Percentiles rank a stretch among this genome's conserved stretches.
phyloP scores from a whole-genome alignment of 1,140 invertebrate genomes.

The Odontomachus brunneus region DNA sequence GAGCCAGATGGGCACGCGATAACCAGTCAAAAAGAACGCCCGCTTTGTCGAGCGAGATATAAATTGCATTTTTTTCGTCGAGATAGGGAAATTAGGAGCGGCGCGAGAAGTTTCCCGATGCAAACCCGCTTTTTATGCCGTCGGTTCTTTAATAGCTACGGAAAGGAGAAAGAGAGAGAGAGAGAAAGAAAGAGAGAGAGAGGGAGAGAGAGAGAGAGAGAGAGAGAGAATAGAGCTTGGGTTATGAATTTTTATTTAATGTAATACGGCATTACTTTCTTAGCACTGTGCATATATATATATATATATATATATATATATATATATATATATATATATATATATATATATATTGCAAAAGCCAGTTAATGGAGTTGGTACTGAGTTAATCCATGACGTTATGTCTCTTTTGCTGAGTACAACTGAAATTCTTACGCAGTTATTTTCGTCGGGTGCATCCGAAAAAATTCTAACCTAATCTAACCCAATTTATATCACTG shows the following conservation, averaged over 20 bases:
- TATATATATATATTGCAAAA: slow-evolving; percentile 23
- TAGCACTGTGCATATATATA: neutral
- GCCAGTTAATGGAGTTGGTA: slow-evolving; percentile 2
- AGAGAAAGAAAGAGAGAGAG: too few relatives aligned
- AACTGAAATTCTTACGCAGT: slow-evolving; percentile 17
- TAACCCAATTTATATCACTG: too few relatives aligned
- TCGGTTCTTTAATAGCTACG: neutral
- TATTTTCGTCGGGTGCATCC: neutral
- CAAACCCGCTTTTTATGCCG: slow-evolving; percentile 17
- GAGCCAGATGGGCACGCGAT: slow-evolving; percentile 49
- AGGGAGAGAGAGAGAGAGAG: too few relatives aligned
- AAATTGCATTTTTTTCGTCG: slow-evolving; percentile 37
- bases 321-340: neutral
- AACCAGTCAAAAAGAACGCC: slow-evolving; percentile 56
- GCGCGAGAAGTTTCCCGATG: slow-evolving; percentile 28
- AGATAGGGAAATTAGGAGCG: slow-evolving; percentile 46
- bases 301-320: neutral
- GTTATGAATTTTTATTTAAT: slow-evolving; percentile 44
- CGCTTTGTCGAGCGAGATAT: slow-evolving; percentile 49
- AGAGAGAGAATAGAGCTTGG: neutral
- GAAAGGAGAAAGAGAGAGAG: neutral
- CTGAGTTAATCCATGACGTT: slow-evolving; percentile 21
- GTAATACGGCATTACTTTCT: slow-evolving; percentile 30
- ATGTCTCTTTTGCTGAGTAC: neutral
- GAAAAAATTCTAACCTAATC: too few relatives aligned